These are phyloP conservation scores for Schizopygopsis malacanthus DNA, from an alignment of 2,797 vertebrate species.

Conservation along the genomic window DNA sequence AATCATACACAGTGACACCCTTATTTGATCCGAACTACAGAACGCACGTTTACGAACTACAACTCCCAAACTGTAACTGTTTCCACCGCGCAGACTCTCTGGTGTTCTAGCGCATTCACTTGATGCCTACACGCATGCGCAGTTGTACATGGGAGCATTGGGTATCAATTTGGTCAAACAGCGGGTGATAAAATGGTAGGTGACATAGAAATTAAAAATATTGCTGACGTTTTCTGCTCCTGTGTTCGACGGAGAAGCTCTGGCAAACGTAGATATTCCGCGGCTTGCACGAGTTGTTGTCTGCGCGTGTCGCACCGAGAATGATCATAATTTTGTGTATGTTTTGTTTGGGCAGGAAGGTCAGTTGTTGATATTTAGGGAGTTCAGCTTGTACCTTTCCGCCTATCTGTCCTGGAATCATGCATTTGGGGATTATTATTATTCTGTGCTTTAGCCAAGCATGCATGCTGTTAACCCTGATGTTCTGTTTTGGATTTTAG, in stretches of 20 bases:
- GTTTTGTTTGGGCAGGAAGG: constrained; percentile 75
- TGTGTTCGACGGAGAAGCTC: constrained; percentile 34
- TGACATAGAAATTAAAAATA: constrained; percentile 78
- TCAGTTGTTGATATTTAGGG: constrained; percentile 85
- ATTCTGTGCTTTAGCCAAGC: neutral
- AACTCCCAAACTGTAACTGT: constrained; percentile 64
- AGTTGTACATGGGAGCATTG: constrained; percentile 78
- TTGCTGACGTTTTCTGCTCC: constrained; percentile 52
- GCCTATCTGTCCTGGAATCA: constrained; percentile 68
- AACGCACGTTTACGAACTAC: constrained; percentile 67
- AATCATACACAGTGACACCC: neutral
- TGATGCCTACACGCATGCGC: constrained; percentile 77
- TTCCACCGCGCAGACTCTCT: constrained; percentile 59
- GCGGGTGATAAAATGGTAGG: constrained; percentile 95
- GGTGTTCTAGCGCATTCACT: constrained; percentile 68
- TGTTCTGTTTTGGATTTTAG: constrained; percentile 6
- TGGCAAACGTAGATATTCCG: constrained; percentile 21
- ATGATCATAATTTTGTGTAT: constrained; percentile 62
- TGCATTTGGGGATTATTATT: neutral
- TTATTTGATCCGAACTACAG: neutral
- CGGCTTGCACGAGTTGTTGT: constrained; percentile 51
- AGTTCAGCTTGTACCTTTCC: constrained; percentile 81
- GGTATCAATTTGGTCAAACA: constrained; percentile 86
- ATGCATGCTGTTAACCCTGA: constrained; percentile 1
- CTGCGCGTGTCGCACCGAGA: constrained; percentile 61